Conservation (phyloP, 92 coral and sea anemone species). For the Palythoa grandiflora region DNA sequence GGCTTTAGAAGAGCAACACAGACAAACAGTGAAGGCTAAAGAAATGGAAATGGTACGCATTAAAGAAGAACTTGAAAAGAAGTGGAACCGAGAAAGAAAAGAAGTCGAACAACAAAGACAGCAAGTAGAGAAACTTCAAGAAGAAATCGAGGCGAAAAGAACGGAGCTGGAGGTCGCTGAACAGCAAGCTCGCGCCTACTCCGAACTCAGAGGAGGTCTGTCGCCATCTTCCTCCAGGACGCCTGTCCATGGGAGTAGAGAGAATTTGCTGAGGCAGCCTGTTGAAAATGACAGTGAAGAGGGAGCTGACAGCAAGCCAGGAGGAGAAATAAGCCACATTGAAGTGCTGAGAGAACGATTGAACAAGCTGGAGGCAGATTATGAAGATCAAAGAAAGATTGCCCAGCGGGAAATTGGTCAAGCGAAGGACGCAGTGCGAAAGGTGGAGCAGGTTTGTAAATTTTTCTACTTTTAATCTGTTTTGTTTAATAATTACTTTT, state of each 20-base stretch:
- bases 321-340: constrained; percentile 78
- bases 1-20: constrained; percentile 91
- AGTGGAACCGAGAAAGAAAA: constrained; percentile 87
- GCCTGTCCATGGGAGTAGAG: constrained; percentile 43
- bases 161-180: constrained; percentile 92
- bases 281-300: constrained; percentile 12
- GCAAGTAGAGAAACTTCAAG: constrained; percentile 89
- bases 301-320: constrained; percentile 58
- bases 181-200: constrained; percentile 72
- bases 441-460: constrained; percentile 73
- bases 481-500: no score
- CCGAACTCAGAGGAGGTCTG: constrained; percentile 58
- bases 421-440: constrained; percentile 93
- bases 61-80: constrained; percentile 90
- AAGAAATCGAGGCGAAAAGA: constrained; percentile 86
- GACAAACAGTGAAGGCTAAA: constrained; percentile 84
- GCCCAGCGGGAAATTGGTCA: constrained; percentile 85
- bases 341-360: constrained; percentile 87
- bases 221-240: constrained; percentile 56
- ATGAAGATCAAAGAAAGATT: constrained; percentile 85
- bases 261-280: background rate
- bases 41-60: constrained; percentile 88
- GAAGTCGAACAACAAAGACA: constrained; percentile 88
- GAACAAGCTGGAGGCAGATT: constrained; percentile 88
- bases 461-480: background rate